phyloP scores from a whole-genome alignment of 2,888 invertebrate genomes.

The Calameuta idolon region DNA sequence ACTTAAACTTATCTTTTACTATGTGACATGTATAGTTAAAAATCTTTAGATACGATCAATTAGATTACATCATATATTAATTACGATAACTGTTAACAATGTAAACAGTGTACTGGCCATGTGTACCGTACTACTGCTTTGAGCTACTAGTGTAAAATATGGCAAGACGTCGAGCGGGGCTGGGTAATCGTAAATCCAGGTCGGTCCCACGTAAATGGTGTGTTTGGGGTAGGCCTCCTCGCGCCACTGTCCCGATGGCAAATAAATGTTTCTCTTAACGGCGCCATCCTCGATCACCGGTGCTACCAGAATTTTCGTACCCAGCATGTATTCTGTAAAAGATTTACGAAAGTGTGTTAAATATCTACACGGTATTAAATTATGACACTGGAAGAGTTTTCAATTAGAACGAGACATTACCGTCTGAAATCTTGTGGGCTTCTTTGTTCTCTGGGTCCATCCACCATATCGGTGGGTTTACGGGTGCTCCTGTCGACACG shows the following conservation, averaged over 20 bases:
- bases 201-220: constrained; percentile 70
- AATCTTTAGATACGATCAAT: not conserved
- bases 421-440: constrained; percentile 69
- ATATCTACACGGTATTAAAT: not conserved
- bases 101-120: not conserved
- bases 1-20: not conserved
- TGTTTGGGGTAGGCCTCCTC: constrained; percentile 67
- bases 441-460: constrained; percentile 75
- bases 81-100: not conserved
- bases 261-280: constrained; percentile 76
- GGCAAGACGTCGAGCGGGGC: constrained; percentile 79
- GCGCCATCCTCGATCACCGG: constrained; percentile 78
- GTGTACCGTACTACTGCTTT: not conserved
- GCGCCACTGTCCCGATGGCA: constrained; percentile 81
- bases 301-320: constrained; percentile 82
- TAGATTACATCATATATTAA: not conserved
- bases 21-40: not conserved
- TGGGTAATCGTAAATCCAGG: constrained; percentile 73
- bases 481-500: constrained; percentile 74
- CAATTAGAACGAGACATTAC: constrained; percentile 40
- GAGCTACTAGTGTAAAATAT: constrained; percentile 69
- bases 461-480: constrained; percentile 91
- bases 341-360: not conserved
- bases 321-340: constrained; percentile 80
- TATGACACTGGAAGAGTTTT: not conserved